These are phyloP conservation scores for Connochaetes taurinus DNA, from an alignment of 2,113 vertebrate species.

Conservation along the genomic window DNA sequence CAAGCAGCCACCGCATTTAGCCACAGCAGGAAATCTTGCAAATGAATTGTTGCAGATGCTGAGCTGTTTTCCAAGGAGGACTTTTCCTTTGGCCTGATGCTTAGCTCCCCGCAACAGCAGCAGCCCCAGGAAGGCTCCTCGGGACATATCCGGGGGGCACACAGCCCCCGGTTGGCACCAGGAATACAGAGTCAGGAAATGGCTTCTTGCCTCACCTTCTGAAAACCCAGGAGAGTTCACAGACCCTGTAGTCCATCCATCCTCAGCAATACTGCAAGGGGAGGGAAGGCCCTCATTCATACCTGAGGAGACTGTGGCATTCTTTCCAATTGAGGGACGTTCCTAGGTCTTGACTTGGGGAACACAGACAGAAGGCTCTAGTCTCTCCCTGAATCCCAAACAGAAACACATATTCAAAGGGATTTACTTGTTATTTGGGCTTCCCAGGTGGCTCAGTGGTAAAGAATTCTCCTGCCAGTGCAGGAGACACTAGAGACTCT, in stretches of 20 bases:
- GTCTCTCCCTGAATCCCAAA: background rate
- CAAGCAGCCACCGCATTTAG: conserved; percentile 36
- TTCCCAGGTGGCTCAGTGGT: background rate
- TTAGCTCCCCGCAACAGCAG: background rate
- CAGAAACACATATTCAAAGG: background rate
- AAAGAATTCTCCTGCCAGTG: background rate
- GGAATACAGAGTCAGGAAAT: background rate
- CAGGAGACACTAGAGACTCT: background rate
- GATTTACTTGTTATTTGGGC: background rate
- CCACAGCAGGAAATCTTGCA: conserved; percentile 51
- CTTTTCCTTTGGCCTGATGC: background rate
- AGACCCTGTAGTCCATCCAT: background rate
- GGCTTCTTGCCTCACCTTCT: background rate
- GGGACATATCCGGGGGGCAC: background rate
- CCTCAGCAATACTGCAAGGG: background rate
- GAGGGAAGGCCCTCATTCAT: background rate
- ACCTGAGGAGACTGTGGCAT: background rate
- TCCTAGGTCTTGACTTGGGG: background rate
- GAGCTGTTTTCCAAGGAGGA: background rate
- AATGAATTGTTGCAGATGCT: conserved; percentile 36
- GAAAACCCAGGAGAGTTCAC: background rate
- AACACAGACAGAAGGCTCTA: background rate
- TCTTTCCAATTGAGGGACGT: background rate
- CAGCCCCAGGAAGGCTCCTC: background rate
- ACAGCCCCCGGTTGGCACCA: background rate